Evolutionary conservation across 2,797 vertebrate genomes (phyloP).

Genomic region (Eidolon dupreanum): DNA sequence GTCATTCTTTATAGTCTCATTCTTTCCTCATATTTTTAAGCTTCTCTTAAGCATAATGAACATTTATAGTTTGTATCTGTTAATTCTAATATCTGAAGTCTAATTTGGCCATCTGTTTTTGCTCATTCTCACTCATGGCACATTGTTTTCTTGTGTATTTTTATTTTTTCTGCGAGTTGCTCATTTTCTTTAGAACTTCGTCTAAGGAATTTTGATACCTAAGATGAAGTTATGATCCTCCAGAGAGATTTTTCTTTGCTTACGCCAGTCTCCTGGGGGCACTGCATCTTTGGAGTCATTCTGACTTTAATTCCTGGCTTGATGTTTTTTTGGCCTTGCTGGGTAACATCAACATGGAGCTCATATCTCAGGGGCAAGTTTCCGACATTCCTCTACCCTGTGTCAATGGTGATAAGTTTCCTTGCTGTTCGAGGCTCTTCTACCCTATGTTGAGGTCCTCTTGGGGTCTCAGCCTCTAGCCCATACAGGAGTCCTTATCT

Average conservation of each 20-base stretch:
- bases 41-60: not conserved
- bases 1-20: not conserved
- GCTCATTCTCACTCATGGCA: not conserved
- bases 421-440: not conserved
- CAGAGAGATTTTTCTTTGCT: not conserved
- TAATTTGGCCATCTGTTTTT: not conserved
- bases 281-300: not conserved
- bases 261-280: not conserved
- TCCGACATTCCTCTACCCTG: not conserved
- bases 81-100: not conserved
- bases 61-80: not conserved
- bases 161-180: not conserved
- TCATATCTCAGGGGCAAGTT: not conserved
- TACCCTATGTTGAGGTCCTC: not conserved
- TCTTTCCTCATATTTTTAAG: not conserved
- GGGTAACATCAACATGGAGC: not conserved
- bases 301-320: not conserved
- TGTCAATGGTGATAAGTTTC: not conserved
- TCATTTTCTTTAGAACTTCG: not conserved
- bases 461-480: not conserved
- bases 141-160: not conserved
- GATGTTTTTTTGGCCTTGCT: not conserved
- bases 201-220: not conserved
- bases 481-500: not conserved
- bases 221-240: not conserved